phyloP scores from a whole-genome alignment of 2,888 invertebrate genomes.

The Netelia inedita region DNA sequence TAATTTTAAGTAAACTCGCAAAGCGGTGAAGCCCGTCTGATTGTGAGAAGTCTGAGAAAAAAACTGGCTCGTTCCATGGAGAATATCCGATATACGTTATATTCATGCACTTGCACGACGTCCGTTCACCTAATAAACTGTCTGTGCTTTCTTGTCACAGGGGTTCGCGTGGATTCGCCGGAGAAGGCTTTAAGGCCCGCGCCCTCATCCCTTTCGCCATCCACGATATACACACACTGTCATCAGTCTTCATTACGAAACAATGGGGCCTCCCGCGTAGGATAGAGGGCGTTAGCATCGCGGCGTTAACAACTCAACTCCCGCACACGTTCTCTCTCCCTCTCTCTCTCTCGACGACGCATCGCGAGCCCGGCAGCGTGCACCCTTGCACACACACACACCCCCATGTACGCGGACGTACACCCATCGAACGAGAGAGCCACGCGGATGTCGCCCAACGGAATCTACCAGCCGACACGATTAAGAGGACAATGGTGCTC shows the following conservation, averaged over 20 bases:
- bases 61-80: background rate
- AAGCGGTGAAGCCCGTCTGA: too few relatives aligned
- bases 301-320: conserved; percentile 78
- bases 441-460: conserved; percentile 69
- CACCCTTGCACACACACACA: conserved; percentile 55
- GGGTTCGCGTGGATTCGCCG: conserved; percentile 27
- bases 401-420: conserved; percentile 17
- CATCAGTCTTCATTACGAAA: conserved; percentile 83
- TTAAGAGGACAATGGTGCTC: conserved; percentile 78
- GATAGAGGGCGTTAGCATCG: conserved; percentile 68
- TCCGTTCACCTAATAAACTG: conserved; percentile 81
- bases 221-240: conserved; percentile 73
- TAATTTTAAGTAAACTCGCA: too few relatives aligned
- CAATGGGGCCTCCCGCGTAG: conserved; percentile 73
- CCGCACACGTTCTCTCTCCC: conserved; percentile 65
- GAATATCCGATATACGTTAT: conserved; percentile 7
- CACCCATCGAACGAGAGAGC: conserved; percentile 34
- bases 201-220: conserved; percentile 57
- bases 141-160: conserved; percentile 76
- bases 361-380: conserved; percentile 72
- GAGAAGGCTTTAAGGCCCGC: conserved; percentile 43
- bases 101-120: conserved; percentile 50
- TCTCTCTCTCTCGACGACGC: conserved; percentile 72
- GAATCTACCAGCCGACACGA: conserved; percentile 72
- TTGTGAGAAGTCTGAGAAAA: background rate